Conservation (phyloP, 2,113 vertebrate species). For the Coptodon rendalli region DNA sequence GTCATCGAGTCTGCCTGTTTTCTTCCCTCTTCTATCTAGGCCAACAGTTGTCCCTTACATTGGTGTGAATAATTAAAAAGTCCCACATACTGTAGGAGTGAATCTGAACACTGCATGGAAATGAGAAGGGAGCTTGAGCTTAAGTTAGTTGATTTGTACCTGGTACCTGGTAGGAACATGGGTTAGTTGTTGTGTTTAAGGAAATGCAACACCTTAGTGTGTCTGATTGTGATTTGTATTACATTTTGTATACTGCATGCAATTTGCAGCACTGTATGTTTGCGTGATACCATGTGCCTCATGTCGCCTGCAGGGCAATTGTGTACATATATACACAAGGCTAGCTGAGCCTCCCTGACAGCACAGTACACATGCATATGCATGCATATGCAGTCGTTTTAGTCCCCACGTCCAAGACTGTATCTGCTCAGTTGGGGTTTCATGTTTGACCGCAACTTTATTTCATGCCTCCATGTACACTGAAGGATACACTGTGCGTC, state of each 20-base stretch:
- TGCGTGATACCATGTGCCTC: not conserved
- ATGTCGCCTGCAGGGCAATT: not conserved
- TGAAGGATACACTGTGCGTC: slow-evolving; percentile 96
- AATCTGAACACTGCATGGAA: not conserved
- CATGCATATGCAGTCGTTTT: not conserved
- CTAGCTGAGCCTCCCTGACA: not conserved
- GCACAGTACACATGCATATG: not conserved
- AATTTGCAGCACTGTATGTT: not conserved
- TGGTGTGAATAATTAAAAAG: slow-evolving; percentile 44
- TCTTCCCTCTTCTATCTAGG: slow-evolving; percentile 5
- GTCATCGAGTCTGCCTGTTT: not conserved
- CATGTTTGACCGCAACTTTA: not conserved
- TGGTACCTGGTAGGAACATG: not conserved
- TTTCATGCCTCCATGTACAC: not conserved
- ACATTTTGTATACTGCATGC: not conserved
- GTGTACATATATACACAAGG: not conserved
- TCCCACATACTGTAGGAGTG: not conserved
- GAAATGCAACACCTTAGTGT: not conserved
- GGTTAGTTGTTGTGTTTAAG: not conserved
- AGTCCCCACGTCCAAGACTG: not conserved
- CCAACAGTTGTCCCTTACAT: slow-evolving; percentile 36
- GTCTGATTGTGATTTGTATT: not conserved
- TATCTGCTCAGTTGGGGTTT: not conserved
- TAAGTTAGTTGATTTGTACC: not conserved
- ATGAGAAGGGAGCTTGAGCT: not conserved